phyloP scores from a whole-genome alignment of 2,888 invertebrate species.

The Panopea generosa region DNA sequence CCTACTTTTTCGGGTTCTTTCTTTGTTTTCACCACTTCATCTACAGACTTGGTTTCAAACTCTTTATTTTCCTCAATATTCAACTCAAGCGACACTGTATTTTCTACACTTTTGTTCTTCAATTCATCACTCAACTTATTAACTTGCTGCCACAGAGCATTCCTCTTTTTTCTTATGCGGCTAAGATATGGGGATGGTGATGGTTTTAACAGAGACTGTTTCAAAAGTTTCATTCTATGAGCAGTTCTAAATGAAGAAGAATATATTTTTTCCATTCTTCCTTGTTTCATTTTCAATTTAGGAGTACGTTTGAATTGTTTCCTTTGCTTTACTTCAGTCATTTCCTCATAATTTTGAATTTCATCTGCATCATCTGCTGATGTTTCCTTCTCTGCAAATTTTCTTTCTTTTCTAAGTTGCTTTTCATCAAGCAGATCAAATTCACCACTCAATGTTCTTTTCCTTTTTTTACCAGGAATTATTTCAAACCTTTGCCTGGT shows the following conservation, averaged over 20 bases:
- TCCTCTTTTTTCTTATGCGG: conserved; percentile 22
- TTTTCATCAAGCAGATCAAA: conserved; percentile 65
- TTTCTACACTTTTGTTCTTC: conserved; percentile 11
- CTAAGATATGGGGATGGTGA: conserved; percentile 26
- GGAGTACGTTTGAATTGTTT: conserved; percentile 13
- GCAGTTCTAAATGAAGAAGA: conserved; percentile 7
- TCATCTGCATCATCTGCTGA: conserved; percentile 1
- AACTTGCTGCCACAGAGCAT: conserved; percentile 1
- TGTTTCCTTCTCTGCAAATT: conserved; percentile 13
- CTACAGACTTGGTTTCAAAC: no score
- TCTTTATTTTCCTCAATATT: no score
- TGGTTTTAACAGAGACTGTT: conserved; percentile 30
- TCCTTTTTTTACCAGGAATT: conserved; percentile 61
- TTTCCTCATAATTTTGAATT: conserved; percentile 17
- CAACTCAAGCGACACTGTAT: no score
- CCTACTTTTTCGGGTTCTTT: no score
- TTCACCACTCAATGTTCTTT: conserved; percentile 70
- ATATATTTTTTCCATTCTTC: conserved; percentile 12
- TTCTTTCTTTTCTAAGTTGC: conserved; percentile 46
- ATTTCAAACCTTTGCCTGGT: conserved; percentile 59
- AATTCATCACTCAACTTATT: conserved; percentile 8
- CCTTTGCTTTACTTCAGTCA: not conserved
- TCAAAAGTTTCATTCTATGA: conserved; percentile 30
- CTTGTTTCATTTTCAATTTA: conserved; percentile 13
- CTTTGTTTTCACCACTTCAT: no score